phyloP scores from a whole-genome alignment of 2,888 invertebrate species.

The Tachina fera region DNA sequence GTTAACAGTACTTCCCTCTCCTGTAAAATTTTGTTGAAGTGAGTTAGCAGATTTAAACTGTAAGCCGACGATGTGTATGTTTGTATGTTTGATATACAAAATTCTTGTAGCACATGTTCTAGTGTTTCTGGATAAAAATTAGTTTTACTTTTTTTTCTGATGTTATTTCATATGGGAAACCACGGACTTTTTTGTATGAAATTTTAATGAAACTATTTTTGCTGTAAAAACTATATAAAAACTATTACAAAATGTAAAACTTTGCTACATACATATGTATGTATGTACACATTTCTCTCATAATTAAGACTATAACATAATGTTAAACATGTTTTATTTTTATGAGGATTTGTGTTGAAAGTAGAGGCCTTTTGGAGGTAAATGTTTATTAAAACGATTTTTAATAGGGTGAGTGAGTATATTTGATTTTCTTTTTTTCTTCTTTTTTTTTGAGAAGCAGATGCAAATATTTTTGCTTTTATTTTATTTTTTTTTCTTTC shows the following conservation, averaged over 20 bases:
- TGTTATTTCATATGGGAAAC: neutral
- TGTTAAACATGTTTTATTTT: conserved; percentile 29
- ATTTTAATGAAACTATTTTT: conserved; percentile 8
- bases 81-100: too few species aligned
- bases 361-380: neutral
- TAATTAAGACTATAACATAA: conserved; percentile 2
- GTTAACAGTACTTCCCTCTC: too few species aligned
- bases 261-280: conserved; percentile 39
- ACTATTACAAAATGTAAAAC: conserved; percentile 5
- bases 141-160: too few species aligned
- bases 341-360: neutral
- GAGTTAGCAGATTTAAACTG: too few species aligned
- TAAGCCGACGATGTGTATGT: too few species aligned
- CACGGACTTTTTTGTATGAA: neutral
- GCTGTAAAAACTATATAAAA: conserved; percentile 21
- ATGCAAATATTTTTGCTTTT: conserved; percentile 15
- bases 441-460: neutral
- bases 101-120: conserved; percentile 24
- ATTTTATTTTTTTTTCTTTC: neutral
- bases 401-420: conserved; percentile 22
- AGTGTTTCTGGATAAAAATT: neutral
- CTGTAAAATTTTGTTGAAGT: too few species aligned
- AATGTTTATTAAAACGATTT: conserved; percentile 25
- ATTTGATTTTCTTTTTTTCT: neutral
- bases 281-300: too few species aligned